phyloP scores from a whole-genome alignment of 2,797 vertebrate species.

The Xyrichtys novacula region DNA sequence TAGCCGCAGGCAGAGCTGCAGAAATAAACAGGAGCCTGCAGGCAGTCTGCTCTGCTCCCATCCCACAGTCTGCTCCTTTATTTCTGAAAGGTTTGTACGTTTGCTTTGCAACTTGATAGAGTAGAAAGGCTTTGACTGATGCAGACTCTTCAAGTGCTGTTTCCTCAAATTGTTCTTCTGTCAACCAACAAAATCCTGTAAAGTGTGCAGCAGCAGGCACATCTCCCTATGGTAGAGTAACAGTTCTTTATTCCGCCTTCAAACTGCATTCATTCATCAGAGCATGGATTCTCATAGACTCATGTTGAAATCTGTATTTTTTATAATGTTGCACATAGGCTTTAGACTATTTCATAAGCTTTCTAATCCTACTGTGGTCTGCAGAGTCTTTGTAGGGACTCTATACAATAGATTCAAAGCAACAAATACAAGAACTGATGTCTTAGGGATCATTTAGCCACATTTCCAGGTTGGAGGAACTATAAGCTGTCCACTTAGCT shows the following conservation, averaged over 20 bases:
- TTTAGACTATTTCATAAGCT: neutral
- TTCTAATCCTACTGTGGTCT: neutral
- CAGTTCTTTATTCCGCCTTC: neutral
- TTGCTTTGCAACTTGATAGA: constrained; percentile 46
- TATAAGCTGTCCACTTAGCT: too few species aligned
- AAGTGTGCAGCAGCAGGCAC: neutral
- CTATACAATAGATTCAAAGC: neutral
- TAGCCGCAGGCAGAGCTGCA: constrained; percentile 70
- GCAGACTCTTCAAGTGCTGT: neutral
- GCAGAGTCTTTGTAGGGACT: too few species aligned
- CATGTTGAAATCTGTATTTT: too few species aligned
- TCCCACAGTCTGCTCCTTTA: constrained; percentile 52
- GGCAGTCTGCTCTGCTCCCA: constrained; percentile 63
- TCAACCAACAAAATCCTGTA: neutral
- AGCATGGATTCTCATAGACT: too few species aligned
- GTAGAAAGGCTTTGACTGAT: constrained; percentile 23
- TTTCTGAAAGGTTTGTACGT: constrained; percentile 63
- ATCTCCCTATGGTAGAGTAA: neutral
- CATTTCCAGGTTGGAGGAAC: too few species aligned
- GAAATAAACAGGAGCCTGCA: constrained; percentile 78
- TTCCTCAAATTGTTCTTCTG: constrained; percentile 5
- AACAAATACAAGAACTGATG: neutral
- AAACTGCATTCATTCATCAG: neutral
- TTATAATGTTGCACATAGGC: too few species aligned
- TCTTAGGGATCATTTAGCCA: too few species aligned